Evolutionary conservation across 1,140 invertebrate species (phyloP).

Genomic region (Rhagoletis pomonella): DNA sequence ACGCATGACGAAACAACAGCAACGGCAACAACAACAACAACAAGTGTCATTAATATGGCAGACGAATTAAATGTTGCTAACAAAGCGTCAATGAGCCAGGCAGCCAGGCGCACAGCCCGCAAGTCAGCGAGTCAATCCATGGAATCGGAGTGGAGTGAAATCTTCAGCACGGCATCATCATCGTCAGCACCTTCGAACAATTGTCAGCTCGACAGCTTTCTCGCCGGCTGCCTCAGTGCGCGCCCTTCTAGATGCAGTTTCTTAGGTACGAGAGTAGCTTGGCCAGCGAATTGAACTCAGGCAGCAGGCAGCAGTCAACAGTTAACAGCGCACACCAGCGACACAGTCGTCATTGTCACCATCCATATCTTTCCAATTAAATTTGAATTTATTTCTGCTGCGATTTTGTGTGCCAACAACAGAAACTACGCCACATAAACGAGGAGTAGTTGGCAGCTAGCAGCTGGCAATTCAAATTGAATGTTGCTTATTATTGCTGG

Average conservation of each 20-base stretch:
- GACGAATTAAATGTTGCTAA: background rate
- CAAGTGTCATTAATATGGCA: background rate
- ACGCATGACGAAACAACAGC: background rate
- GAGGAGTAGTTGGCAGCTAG: background rate
- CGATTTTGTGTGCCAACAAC: constrained; percentile 20
- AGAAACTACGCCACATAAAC: background rate
- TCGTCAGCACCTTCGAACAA: background rate
- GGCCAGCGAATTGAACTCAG: background rate
- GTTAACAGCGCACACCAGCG: background rate
- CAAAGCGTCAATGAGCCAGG: background rate
- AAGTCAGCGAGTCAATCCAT: constrained; percentile 2
- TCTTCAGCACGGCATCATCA: constrained; percentile 44
- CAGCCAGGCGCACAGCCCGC: too few relatives aligned
- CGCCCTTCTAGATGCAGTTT: background rate
- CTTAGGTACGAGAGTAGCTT: too few relatives aligned
- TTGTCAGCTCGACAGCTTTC: constrained; percentile 33
- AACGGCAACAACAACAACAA: background rate
- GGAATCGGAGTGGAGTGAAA: constrained; percentile 16
- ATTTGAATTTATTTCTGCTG: constrained; percentile 66
- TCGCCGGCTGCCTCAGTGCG: background rate
- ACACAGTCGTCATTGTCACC: constrained; percentile 55
- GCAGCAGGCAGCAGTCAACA: too few relatives aligned
- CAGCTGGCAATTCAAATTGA: constrained; percentile 42
- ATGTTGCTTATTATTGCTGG: constrained; percentile 43
- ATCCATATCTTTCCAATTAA: constrained; percentile 73